These are phyloP conservation scores for Notolabrus celidotus DNA, from an alignment of 2,797 vertebrate species.

Conservation along the genomic window DNA sequence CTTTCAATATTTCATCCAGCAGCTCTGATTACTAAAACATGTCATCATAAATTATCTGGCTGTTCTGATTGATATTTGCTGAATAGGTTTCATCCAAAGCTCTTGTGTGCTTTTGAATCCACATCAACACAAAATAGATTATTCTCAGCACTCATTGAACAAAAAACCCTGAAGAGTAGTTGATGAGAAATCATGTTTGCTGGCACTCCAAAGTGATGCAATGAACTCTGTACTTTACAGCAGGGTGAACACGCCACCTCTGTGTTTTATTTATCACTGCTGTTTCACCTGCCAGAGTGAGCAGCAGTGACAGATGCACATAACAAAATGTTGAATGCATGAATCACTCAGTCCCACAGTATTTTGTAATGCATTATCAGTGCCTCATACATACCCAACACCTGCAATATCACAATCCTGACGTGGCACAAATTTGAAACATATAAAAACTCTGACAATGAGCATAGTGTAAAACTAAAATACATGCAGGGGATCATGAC, in stretches of 20 bases:
- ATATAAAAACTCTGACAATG: not conserved
- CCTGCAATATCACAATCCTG: slow-evolving; percentile 1
- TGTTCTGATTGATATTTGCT: slow-evolving; percentile 68
- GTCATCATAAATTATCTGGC: slow-evolving; percentile 62
- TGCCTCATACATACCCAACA: slow-evolving; percentile 21
- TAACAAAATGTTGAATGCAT: slow-evolving; percentile 61
- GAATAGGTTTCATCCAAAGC: slow-evolving; percentile 51
- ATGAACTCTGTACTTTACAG: slow-evolving; percentile 64
- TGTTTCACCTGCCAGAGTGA: slow-evolving; percentile 63
- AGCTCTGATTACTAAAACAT: slow-evolving; percentile 70
- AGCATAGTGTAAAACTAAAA: not conserved
- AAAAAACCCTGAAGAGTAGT: slow-evolving; percentile 23
- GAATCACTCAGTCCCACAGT: slow-evolving; percentile 55
- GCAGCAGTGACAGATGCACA: slow-evolving; percentile 58
- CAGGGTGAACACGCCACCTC: slow-evolving; percentile 45
- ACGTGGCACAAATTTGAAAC: not conserved
- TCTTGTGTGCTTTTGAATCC: slow-evolving; percentile 51
- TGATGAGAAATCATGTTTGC: slow-evolving; percentile 61
- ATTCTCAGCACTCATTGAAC: slow-evolving; percentile 26
- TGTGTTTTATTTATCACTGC: slow-evolving; percentile 63
- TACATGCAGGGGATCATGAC: not conserved
- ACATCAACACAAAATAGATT: slow-evolving; percentile 43
- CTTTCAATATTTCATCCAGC: slow-evolving; percentile 81
- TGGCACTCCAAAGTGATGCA: slow-evolving; percentile 66
- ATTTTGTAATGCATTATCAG: slow-evolving; percentile 24